These are phyloP conservation scores for Oryzias javanicus DNA, from an alignment of 2,113 vertebrate species.

Conservation along the genomic window DNA sequence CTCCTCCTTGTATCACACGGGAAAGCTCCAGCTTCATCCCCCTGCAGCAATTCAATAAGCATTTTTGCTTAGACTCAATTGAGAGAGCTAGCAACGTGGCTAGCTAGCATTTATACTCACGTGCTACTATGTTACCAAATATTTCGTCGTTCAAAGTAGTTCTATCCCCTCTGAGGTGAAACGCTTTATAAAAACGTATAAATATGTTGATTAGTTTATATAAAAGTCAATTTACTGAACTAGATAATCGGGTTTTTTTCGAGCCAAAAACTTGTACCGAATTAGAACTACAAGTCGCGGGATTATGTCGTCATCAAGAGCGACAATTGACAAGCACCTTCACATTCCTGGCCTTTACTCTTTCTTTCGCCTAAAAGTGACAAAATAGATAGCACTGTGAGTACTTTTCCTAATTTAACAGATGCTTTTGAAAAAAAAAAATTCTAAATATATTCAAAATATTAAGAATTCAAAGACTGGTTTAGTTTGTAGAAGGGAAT, in stretches of 20 bases:
- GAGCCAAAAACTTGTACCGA: not conserved
- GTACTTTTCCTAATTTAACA: too few relatives aligned
- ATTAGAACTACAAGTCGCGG: slow-evolving; percentile 50
- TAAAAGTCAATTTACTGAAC: not conserved
- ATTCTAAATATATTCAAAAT: too few relatives aligned
- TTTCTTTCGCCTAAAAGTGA: not conserved
- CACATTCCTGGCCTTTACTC: not conserved
- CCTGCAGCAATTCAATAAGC: slow-evolving; percentile 7
- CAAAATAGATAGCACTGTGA: not conserved
- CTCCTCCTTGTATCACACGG: slow-evolving; percentile 76
- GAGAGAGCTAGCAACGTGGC: slow-evolving; percentile 39
- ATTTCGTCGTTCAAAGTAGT: not conserved
- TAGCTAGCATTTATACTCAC: slow-evolving; percentile 20
- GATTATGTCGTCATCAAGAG: slow-evolving; percentile 45
- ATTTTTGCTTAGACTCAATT: not conserved
- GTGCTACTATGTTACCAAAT: not conserved
- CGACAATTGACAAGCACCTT: not conserved
- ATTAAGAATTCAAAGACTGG: not conserved
- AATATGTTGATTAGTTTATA: accelerated
- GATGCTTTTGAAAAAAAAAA: too few relatives aligned
- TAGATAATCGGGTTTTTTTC: not conserved
- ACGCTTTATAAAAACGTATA: not conserved
- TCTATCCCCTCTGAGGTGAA: not conserved
- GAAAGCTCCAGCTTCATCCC: slow-evolving; percentile 83
- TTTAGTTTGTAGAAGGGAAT: not conserved